Evolutionary conservation across 2,113 vertebrate genomes (phyloP).

Genomic region (Morone chrysops): DNA sequence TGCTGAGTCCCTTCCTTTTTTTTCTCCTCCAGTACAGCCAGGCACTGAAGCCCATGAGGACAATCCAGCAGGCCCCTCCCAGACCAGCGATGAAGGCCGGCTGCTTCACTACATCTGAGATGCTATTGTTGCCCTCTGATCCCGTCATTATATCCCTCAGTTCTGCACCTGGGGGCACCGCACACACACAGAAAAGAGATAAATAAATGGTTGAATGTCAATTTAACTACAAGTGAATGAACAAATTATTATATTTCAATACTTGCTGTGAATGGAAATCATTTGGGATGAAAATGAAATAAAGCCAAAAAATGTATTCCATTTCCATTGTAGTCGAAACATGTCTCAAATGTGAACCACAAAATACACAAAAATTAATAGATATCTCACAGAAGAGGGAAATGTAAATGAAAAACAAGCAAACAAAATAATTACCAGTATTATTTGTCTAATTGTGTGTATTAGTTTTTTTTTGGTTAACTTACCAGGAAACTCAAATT

Average conservation of each 20-base stretch:
- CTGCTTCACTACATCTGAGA: constrained; percentile 96
- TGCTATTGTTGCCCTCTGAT: constrained; percentile 91
- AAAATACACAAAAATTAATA: not conserved
- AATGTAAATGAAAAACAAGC: not conserved
- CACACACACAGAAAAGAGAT: constrained; percentile 24
- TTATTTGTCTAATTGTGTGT: not conserved
- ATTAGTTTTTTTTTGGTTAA: not conserved
- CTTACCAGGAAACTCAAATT: not conserved
- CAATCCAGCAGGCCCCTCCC: constrained; percentile 96
- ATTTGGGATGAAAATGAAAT: not conserved
- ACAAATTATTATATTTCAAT: not conserved
- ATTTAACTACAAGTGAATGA: not conserved
- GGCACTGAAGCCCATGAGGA: constrained; percentile 97
- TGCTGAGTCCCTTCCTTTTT: constrained; percentile 98
- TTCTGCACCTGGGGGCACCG: constrained; percentile 74
- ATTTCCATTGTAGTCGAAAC: not conserved
- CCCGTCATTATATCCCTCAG: constrained; percentile 91
- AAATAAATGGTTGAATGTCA: constrained; percentile 17
- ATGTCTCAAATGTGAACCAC: not conserved
- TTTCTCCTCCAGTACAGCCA: constrained; percentile 97
- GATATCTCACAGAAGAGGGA: not conserved
- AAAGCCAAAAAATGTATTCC: not conserved
- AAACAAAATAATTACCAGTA: not conserved
- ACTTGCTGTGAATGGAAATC: not conserved
- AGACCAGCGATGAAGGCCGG: constrained; percentile 96